Evolutionary conservation across 2,113 vertebrate genomes (phyloP).

Genomic region (Alouatta palliata): DNA sequence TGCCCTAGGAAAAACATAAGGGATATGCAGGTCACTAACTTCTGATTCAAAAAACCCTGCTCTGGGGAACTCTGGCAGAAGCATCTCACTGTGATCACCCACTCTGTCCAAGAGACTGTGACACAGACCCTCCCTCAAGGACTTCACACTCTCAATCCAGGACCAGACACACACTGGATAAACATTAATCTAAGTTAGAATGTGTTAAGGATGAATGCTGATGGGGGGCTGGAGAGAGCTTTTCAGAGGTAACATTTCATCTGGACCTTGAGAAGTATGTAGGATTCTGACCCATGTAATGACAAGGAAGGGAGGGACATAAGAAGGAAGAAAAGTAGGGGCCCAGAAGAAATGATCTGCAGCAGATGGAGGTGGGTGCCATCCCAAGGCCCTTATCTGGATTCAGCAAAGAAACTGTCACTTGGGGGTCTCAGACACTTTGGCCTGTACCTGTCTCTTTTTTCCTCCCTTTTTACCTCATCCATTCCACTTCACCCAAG

Average conservation of each 20-base stretch:
- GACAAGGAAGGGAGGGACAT: not conserved
- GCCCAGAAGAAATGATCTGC: not conserved
- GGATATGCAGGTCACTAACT: not conserved
- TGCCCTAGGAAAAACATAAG: constrained; percentile 84
- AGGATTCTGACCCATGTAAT: not conserved
- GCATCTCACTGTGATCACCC: not conserved
- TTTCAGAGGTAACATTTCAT: not conserved
- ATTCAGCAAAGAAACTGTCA: not conserved
- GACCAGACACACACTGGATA: not conserved
- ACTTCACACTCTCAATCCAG: not conserved
- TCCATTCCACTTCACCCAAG: not conserved
- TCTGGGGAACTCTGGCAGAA: not conserved
- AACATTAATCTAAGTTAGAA: constrained; percentile 20
- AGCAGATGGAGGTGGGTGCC: not conserved
- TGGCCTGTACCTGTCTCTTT: not conserved
- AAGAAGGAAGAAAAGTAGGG: not conserved
- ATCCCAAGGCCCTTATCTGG: rapidly evolving
- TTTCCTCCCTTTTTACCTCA: not conserved
- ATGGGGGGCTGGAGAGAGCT: not conserved
- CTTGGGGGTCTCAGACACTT: not conserved
- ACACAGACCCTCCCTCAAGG: not conserved
- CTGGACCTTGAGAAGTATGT: not conserved
- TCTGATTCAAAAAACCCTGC: not conserved
- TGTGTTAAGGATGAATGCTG: not conserved
- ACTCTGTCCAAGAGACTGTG: not conserved